phyloP scores from a whole-genome alignment of 2,888 invertebrate species.

The Hyles lineata region DNA sequence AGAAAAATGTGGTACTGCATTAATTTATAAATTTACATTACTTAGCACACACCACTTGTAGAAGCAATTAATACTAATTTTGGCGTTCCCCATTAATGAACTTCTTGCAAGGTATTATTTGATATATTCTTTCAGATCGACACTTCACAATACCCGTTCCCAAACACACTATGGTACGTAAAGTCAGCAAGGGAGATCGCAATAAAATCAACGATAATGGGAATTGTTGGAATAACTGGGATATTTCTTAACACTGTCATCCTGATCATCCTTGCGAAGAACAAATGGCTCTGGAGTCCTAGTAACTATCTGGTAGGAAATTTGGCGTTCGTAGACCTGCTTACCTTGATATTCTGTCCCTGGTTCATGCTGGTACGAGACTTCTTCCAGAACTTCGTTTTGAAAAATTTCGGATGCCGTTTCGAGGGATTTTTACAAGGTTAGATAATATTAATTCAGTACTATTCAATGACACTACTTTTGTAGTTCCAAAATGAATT shows the following conservation, averaged over 20 bases:
- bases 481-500: no score
- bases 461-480: not conserved
- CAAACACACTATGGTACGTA: constrained; percentile 87
- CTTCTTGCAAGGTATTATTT: not conserved
- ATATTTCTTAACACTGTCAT: constrained; percentile 88
- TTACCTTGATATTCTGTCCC: constrained; percentile 88
- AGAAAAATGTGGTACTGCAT: no score
- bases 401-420: constrained; percentile 90
- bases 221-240: constrained; percentile 87
- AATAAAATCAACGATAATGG: constrained; percentile 84
- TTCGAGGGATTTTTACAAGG: constrained; percentile 91
- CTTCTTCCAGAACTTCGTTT: constrained; percentile 91
- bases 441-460: constrained; percentile 50
- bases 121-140: constrained; percentile 62
- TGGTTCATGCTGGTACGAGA: constrained; percentile 91
- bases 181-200: constrained; percentile 85
- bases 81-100: no score
- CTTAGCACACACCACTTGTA: no score
- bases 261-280: constrained; percentile 86
- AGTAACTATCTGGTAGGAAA: constrained; percentile 90
- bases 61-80: no score
- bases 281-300: constrained; percentile 87
- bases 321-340: constrained; percentile 89
- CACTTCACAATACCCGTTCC: constrained; percentile 79
- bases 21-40: no score